phyloP scores from a whole-genome alignment of 2,113 vertebrate species.

The Chloebia gouldiae region DNA sequence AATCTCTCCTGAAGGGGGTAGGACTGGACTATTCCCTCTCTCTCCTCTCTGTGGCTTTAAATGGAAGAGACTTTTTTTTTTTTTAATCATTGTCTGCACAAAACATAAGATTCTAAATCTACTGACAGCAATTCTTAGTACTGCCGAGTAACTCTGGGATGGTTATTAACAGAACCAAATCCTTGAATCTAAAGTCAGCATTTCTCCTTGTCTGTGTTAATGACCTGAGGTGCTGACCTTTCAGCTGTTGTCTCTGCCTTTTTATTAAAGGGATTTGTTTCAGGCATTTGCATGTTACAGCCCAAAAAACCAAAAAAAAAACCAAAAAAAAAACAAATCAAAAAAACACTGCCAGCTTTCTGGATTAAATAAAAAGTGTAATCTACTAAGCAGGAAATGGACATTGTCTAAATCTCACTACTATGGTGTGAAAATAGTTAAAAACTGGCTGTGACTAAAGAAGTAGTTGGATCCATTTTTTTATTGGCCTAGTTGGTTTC shows the following conservation, averaged over 20 bases:
- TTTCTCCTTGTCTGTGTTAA: not conserved
- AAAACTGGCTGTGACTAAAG: not conserved
- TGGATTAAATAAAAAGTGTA: not conserved
- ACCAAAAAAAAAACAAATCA: too few species aligned
- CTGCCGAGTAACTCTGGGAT: not conserved
- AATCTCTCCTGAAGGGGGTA: not conserved
- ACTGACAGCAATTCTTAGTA: not conserved
- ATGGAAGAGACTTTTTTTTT: not conserved
- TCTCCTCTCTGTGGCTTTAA: not conserved
- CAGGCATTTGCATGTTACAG: not conserved
- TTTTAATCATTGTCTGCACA: not conserved
- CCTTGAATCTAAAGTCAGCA: not conserved
- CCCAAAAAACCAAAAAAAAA: too few species aligned
- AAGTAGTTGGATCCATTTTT: not conserved
- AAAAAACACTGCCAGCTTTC: not conserved
- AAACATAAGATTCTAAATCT: not conserved
- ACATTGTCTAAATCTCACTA: not conserved
- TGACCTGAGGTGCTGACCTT: not conserved
- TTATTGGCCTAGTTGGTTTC: not conserved
- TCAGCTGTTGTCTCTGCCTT: not conserved
- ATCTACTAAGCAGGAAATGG: not conserved
- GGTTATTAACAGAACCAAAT: not conserved
- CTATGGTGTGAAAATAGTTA: not conserved
- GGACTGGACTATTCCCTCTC: too few species aligned
- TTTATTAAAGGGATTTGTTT: not conserved